A percentile compares a stretch with the other conserved stretches of the same genome.
Conservation (phyloP, 2,888 invertebrate genomes). For the Allacma fusca region DNA sequence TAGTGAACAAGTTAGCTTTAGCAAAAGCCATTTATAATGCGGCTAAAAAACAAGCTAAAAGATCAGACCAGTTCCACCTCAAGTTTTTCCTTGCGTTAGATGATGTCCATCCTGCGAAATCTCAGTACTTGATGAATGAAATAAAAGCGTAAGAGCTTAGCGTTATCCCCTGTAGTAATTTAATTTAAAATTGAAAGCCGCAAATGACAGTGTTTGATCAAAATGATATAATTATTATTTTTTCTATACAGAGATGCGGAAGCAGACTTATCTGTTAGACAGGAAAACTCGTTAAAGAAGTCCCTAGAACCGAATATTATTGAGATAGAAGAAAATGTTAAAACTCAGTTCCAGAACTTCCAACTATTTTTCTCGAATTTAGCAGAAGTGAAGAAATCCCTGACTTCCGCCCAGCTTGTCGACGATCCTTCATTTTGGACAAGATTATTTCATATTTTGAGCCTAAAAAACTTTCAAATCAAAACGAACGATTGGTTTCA, state of each 20-base stretch:
- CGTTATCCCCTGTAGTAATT: not conserved
- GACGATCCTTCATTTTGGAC: slow-evolving; percentile 23
- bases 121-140: not conserved
- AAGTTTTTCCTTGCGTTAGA: slow-evolving; percentile 35
- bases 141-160: slow-evolving; percentile 25
- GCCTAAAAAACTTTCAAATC: not conserved
- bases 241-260: slow-evolving; percentile 27
- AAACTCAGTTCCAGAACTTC: slow-evolving; percentile 38
- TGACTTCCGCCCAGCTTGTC: slow-evolving; percentile 21
- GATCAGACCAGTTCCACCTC: slow-evolving; percentile 20
- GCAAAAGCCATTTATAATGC: slow-evolving; percentile 37
- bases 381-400: slow-evolving; percentile 2
- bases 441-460: slow-evolving; percentile 20
- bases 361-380: slow-evolving; percentile 21
- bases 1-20: slow-evolving; percentile 31
- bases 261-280: slow-evolving; percentile 2
- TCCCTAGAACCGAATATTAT: not conserved
- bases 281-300: not conserved
- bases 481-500: slow-evolving; percentile 32
- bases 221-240: too few relatives aligned
- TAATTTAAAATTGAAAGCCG: not conserved
- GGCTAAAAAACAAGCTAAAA: slow-evolving; percentile 23
- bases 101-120: slow-evolving; percentile 25
- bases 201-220: too few relatives aligned
- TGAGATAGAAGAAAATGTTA: slow-evolving; percentile 16